A percentile compares a stretch with the other conserved stretches of the same genome.
These are phyloP conservation scores for Hydropotes inermis DNA, from an alignment of 2,113 vertebrate species.

Conservation along the genomic window DNA sequence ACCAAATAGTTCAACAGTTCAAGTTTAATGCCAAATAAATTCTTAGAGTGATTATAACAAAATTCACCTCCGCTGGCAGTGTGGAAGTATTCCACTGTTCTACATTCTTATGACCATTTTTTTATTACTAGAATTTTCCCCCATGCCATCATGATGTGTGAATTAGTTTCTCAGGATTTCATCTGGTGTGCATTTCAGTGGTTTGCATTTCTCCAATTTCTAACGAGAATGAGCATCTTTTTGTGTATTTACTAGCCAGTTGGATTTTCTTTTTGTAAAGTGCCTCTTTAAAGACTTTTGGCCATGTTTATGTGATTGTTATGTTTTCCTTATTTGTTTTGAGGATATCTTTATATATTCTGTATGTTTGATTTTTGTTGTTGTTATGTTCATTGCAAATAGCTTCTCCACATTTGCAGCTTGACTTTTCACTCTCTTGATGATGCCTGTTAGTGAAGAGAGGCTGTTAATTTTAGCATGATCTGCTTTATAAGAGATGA, in stretches of 20 bases:
- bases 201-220: slow-evolving; percentile 12
- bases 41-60: background rate
- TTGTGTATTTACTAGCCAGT: background rate
- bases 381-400: background rate
- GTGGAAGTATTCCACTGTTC: background rate
- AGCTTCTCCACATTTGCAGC: background rate
- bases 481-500: background rate
- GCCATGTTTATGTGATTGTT: background rate
- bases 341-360: background rate
- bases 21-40: background rate
- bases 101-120: background rate
- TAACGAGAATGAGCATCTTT: background rate
- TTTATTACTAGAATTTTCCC: background rate
- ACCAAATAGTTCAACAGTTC: background rate
- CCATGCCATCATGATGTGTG: background rate
- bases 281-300: background rate
- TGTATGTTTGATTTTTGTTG: background rate
- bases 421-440: background rate
- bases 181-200: background rate
- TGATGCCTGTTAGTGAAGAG: background rate
- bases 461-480: background rate
- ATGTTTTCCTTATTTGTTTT: slow-evolving; percentile 3
- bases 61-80: background rate
- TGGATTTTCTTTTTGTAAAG: slow-evolving; percentile 9
- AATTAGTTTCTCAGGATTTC: background rate